Evolutionary conservation across 2,888 invertebrate species (phyloP), one percentile per base, ranked within the genome.

Genomic region (Drosophila incognita): DNA sequence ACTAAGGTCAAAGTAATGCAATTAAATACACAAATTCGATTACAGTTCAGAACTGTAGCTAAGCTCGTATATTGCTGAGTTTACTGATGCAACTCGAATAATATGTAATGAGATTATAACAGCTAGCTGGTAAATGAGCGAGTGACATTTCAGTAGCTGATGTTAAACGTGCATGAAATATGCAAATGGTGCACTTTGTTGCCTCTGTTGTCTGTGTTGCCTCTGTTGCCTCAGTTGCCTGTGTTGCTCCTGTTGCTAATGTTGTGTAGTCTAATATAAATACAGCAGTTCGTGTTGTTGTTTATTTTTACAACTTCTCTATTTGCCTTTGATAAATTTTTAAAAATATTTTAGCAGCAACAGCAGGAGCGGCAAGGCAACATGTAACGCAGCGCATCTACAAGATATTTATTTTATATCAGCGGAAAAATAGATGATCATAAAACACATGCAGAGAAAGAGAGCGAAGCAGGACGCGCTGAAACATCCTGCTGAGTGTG

Each of bases 321-420:
- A 89, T 85, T 85, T 86, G 85, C 85, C 84, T 82, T 87, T 87
- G 87, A 87, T 87, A 90, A 87, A 90, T 87, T 87, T 87, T 89
- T 90, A 84, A 90, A 87, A 87, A 87, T 87, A 89, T 87, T 87
- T 90, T 73, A 89, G 67, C 70, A 72, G 61, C 56, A 67, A 56
- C 52, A 52, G 38, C 38, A 29, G 7, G 31, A 60, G 48, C 51
- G 62, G 58, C 51, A 58, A 66, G 57, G 62, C 42, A 61, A 67
- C 76, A 69, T 69, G 80, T 83, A 46, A 78, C 68, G 87, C 84
- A 76, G 70, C 84, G 70, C 83, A 88, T 82, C 83, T 86, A 89
- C 86, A 82, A 90, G 89, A 89, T 87, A 90, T 87, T 87, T 87
- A 87, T 87, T 87, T 84, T 87, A 87, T 90, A 89, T 90, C 87